phyloP scores from a whole-genome alignment of 2,888 invertebrate species.

The Bedellia somnulentella region DNA sequence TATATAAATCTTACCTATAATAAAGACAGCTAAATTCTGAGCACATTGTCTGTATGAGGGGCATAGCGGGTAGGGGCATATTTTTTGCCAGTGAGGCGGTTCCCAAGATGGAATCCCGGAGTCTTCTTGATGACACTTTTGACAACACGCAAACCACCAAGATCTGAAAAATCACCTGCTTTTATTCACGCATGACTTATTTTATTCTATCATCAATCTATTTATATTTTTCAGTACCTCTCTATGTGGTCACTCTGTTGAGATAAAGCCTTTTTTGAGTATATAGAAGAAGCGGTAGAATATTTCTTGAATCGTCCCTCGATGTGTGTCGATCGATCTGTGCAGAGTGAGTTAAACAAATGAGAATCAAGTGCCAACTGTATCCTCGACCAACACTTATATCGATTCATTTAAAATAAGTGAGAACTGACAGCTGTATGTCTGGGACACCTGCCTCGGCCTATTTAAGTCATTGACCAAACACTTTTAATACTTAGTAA shows the following conservation, averaged over 20 bases:
- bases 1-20: slow-evolving; percentile 67
- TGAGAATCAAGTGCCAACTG: slow-evolving; percentile 22
- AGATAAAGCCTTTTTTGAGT: slow-evolving; percentile 51
- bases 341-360: slow-evolving; percentile 15
- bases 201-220: slow-evolving; percentile 5
- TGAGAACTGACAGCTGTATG: slow-evolving; percentile 19
- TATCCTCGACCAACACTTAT: slow-evolving; percentile 5
- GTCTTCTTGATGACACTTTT: slow-evolving; percentile 77
- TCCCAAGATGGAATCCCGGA: slow-evolving; percentile 77
- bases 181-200: not conserved
- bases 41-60: slow-evolving; percentile 83
- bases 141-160: slow-evolving; percentile 82
- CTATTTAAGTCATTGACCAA: too few relatives aligned
- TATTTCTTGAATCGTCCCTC: slow-evolving; percentile 56
- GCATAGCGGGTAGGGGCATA: slow-evolving; percentile 84
- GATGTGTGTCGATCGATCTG: slow-evolving; percentile 51
- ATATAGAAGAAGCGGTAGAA: slow-evolving; percentile 50
- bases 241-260: slow-evolving; percentile 52
- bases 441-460: not conserved
- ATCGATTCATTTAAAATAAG: too few relatives aligned
- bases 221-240: slow-evolving; percentile 23
- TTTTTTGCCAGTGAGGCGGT: slow-evolving; percentile 75
- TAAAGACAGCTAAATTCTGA: slow-evolving; percentile 70
- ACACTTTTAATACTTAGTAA: too few relatives aligned
- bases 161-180: slow-evolving; percentile 55